Conservation (phyloP, 2,888 invertebrate species). For the Choreutis nemorana region DNA sequence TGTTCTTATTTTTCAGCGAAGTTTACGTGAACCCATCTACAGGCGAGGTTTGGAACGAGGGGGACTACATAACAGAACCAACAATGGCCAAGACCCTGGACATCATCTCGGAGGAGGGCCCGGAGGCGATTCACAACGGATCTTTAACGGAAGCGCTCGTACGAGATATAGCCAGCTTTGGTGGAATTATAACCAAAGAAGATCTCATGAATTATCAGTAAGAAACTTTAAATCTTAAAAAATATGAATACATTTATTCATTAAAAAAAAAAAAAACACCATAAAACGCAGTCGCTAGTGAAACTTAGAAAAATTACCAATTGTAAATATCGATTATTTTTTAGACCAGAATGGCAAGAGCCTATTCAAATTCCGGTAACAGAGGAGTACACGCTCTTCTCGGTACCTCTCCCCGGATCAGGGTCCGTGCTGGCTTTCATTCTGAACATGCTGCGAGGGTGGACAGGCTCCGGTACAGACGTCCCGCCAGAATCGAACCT, state of each 20-base stretch:
- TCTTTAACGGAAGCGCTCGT: conserved; percentile 70
- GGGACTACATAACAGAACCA: conserved; percentile 71
- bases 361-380: conserved; percentile 67
- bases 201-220: conserved; percentile 80
- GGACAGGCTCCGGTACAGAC: conserved; percentile 42
- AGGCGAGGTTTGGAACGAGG: conserved; percentile 65
- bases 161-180: conserved; percentile 71
- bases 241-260: not conserved
- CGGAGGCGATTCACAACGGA: conserved; percentile 79
- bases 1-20: conserved; percentile 48
- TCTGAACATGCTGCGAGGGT: conserved; percentile 76
- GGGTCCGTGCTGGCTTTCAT: conserved; percentile 85
- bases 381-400: conserved; percentile 73
- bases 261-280: too few species aligned
- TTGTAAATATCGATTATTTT: conserved; percentile 11
- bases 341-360: conserved; percentile 70
- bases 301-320: not conserved
- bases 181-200: conserved; percentile 79
- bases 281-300: too few species aligned
- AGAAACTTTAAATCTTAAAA: conserved; percentile 2
- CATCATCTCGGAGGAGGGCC: conserved; percentile 72
- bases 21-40: conserved; percentile 70
- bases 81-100: conserved; percentile 75
- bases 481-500: conserved; percentile 35
- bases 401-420: conserved; percentile 85